These are phyloP conservation scores for Trichoplusia ni DNA, from an alignment of 1,140 invertebrate genomes.

Conservation along the genomic window DNA sequence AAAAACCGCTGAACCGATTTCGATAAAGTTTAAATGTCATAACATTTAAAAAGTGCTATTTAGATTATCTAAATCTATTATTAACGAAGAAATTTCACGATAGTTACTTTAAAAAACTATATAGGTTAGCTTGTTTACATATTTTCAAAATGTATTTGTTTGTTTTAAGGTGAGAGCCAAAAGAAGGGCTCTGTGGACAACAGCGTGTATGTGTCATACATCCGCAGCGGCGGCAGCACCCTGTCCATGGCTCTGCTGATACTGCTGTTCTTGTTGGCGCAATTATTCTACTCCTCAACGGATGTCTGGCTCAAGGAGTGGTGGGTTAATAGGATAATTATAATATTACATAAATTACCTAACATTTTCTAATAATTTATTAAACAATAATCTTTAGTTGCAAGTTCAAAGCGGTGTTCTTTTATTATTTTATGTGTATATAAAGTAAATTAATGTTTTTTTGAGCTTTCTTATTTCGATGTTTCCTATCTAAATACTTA, in stretches of 20 bases:
- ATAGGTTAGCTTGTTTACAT: neutral
- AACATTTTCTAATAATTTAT: neutral
- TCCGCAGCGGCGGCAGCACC: conserved; percentile 80
- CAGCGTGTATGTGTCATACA: conserved; percentile 81
- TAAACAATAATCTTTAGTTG: neutral
- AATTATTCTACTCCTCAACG: conserved; percentile 69
- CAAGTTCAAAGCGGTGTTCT: no score
- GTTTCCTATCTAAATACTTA: no score
- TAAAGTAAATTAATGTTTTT: no score
- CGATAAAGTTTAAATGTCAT: no score
- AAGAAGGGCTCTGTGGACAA: conserved; percentile 68
- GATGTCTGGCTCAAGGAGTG: conserved; percentile 76
- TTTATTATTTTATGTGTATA: no score
- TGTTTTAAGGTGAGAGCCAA: conserved; percentile 64
- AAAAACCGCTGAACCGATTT: no score
- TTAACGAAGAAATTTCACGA: no score
- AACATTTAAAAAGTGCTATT: no score
- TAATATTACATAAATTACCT: neutral
- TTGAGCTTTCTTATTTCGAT: no score
- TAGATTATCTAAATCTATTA: no score
- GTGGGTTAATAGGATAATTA: conserved; percentile 40
- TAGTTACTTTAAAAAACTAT: no score
- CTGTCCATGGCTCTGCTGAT: conserved; percentile 77
- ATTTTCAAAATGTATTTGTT: neutral
- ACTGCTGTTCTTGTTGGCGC: conserved; percentile 74